Evolutionary conservation across 2,113 vertebrate genomes (phyloP).

Genomic region (Junco hyemalis): DNA sequence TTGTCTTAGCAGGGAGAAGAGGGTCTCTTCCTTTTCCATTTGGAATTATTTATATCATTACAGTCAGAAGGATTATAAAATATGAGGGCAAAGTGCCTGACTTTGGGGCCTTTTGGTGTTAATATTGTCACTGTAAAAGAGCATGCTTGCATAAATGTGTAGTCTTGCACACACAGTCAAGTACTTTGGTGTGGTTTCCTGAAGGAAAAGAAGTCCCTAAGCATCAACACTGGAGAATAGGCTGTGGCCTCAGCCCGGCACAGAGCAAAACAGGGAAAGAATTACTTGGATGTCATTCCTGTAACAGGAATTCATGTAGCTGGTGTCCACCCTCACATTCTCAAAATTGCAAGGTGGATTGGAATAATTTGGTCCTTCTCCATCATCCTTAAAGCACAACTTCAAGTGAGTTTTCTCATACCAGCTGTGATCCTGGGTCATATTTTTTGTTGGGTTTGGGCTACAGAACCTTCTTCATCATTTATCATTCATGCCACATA

Average conservation of each 20-base stretch:
- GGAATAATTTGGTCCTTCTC: neutral
- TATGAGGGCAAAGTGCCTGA: neutral
- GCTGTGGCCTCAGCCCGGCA: neutral
- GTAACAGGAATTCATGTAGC: neutral
- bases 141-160: fast-evolving
- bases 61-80: neutral
- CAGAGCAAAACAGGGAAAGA: neutral
- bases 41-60: neutral
- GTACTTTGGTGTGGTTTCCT: neutral
- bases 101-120: neutral
- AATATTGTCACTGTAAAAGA: neutral
- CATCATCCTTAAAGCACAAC: neutral
- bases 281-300: neutral
- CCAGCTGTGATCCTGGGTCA: neutral
- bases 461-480: neutral
- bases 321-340: neutral
- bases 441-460: neutral
- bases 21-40: neutral
- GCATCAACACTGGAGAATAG: neutral
- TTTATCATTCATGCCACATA: neutral
- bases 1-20: neutral
- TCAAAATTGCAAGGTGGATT: neutral
- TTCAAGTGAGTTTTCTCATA: neutral
- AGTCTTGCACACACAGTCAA: neutral
- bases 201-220: neutral